Conservation (phyloP, 1,140 invertebrate species). For the Orussus abietinus region DNA sequence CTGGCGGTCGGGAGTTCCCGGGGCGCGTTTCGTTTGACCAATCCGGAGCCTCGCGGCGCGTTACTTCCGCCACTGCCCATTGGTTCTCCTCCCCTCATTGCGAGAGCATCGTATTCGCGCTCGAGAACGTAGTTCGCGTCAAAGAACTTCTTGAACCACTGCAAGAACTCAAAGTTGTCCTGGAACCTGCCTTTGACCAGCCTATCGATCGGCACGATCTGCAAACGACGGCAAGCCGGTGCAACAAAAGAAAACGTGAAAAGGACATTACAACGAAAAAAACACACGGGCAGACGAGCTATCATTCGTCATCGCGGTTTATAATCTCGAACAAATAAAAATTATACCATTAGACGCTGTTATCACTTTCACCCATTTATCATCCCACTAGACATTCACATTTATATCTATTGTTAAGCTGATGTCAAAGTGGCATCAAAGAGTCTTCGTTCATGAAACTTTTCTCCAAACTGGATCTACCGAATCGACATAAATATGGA, state of each 20-base stretch:
- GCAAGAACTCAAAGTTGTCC: conserved; percentile 99
- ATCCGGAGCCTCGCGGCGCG: conserved; percentile 55
- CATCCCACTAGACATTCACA: too few relatives aligned
- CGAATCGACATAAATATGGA: too few relatives aligned
- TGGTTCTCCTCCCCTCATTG: conserved; percentile 75
- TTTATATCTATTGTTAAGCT: too few relatives aligned
- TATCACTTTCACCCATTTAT: too few relatives aligned
- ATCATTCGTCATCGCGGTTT: too few relatives aligned
- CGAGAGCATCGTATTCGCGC: conserved; percentile 88
- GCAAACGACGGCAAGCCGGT: conserved; percentile 53
- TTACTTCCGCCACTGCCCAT: conserved; percentile 67
- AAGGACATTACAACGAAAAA: conserved; percentile 35
- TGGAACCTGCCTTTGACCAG: conserved; percentile 93
- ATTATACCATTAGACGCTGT: too few relatives aligned
- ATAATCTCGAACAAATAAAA: conserved; percentile 12
- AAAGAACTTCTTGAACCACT: conserved; percentile 99
- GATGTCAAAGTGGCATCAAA: too few relatives aligned
- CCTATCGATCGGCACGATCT: conserved; percentile 85
- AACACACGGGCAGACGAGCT: too few relatives aligned
- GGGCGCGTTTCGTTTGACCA: conserved; percentile 42
- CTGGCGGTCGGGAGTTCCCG: conserved; percentile 37
- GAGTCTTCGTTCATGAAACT: too few relatives aligned
- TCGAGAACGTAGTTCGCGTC: conserved; percentile 96
- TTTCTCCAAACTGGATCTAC: too few relatives aligned
- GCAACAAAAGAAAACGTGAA: conserved; percentile 37